Evolutionary conservation across 1,140 invertebrate genomes (phyloP), one percentile per base, ranked within the genome.

Genomic region (Archivesica marissinica): DNA sequence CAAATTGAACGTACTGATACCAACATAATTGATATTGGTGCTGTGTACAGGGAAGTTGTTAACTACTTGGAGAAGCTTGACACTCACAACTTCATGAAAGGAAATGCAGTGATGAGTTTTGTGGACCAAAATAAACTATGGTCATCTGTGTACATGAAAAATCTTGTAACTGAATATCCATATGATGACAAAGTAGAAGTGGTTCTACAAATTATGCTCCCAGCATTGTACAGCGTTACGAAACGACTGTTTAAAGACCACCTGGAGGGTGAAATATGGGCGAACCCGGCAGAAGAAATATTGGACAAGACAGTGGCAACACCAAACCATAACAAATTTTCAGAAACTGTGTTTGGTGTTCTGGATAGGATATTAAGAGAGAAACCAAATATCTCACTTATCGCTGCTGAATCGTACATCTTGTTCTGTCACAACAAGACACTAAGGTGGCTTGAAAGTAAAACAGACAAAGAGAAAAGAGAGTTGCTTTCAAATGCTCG

Each of bases 311-410:
- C 66, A 35, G 59, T 41, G 38, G 38, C 64, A 7, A 23, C 44
- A 28, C 79, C 79, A 39, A 72, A 72, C 15, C 79, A 70, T 35
- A 72, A 72, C 54, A 54, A 81, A 41, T 70, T 72, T 54, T 81
- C 61, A 6, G 79, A 81, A 72, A 50, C 66, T 6, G n/a, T 81
- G 7, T 81, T 81, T 81, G 61, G 47, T 38, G 30, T 41, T 41
- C 23, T 81, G 3, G 47, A 81, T 30, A 64, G 79, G 41, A 17
- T 81, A 17, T 44, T 81, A 17, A 30, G 66, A 7, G 61, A 70
- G 17, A 81, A 72, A 41, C 79, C 79, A 0, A 81, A 81, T 50
- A 72, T 56, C 0, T 70, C 33, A 38, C 20, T 47, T 7, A 81
- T 72, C 9, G 44, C 79, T 52, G 44, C 56, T 15, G 79, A 81